Evolutionary conservation across 2,113 vertebrate genomes (phyloP).

Genomic region (Aegithalos caudatus): DNA sequence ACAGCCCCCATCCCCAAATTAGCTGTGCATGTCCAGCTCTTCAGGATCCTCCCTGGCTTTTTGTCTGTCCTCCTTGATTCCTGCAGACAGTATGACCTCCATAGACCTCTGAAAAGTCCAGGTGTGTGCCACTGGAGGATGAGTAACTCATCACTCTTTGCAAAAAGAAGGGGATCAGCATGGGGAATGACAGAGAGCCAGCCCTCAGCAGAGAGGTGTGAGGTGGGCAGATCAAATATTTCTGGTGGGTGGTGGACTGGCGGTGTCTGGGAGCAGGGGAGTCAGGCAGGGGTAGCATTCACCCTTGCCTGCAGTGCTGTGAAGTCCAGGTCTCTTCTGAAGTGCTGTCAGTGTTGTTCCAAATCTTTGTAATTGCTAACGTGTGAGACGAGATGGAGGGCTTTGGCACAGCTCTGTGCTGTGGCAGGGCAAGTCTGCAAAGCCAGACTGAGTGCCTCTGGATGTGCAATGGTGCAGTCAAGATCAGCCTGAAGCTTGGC

Average conservation of each 20-base stretch:
- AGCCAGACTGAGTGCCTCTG: background rate
- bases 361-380: background rate
- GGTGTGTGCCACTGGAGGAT: background rate
- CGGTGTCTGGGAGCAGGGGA: background rate
- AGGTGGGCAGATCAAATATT: background rate
- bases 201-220: background rate
- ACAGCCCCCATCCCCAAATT: background rate
- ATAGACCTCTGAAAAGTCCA: background rate
- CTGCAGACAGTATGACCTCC: background rate
- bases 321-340: background rate
- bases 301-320: background rate
- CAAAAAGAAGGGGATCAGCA: background rate
- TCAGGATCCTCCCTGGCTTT: background rate
- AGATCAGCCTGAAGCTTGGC: background rate
- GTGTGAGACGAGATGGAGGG: rapidly evolving
- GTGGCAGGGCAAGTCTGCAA: background rate
- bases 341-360: background rate
- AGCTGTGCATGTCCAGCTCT: background rate
- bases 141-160: background rate
- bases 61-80: background rate
- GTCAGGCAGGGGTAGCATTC: background rate
- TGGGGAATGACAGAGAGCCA: background rate
- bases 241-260: background rate
- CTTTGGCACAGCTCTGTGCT: background rate
- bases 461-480: background rate